Evolutionary conservation across 2,797 vertebrate genomes (phyloP).

Genomic region (Cirrhinus mrigala): DNA sequence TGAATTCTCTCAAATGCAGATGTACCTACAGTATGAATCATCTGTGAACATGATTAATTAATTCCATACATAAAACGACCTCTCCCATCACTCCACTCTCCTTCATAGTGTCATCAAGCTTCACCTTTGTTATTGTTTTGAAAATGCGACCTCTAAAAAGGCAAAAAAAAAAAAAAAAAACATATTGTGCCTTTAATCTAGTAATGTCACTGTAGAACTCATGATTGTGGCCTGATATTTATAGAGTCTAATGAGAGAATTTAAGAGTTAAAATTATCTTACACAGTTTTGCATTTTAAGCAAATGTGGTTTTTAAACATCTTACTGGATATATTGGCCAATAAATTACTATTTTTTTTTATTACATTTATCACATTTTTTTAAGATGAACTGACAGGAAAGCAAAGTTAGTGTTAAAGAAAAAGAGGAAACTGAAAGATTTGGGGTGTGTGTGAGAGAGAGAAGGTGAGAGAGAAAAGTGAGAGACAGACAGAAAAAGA

Average conservation of each 20-base stretch:
- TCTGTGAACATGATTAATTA: no score
- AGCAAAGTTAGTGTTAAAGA: neutral
- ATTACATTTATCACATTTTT: neutral
- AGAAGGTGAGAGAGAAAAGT: constrained; percentile 55
- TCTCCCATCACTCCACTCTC: no score
- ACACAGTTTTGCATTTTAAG: neutral
- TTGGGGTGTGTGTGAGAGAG: neutral
- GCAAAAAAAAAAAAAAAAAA: no score
- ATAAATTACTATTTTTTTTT: neutral
- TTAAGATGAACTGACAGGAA: neutral
- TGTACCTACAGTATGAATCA: no score
- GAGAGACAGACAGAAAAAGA: constrained; percentile 56
- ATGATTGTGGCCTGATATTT: neutral
- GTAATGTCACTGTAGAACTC: neutral
- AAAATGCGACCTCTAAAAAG: no score
- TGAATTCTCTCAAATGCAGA: no score
- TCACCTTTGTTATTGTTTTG: no score
- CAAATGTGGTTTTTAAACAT: neutral
- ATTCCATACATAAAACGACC: no score
- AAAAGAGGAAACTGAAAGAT: neutral
- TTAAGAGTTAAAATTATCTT: neutral
- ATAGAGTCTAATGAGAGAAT: neutral
- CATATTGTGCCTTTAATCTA: neutral
- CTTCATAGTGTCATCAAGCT: no score
- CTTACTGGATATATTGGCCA: neutral